These are phyloP conservation scores for Antedon mediterranea DNA, from an alignment of 53 echinoderm and acorn worm species.

Conservation along the genomic window DNA sequence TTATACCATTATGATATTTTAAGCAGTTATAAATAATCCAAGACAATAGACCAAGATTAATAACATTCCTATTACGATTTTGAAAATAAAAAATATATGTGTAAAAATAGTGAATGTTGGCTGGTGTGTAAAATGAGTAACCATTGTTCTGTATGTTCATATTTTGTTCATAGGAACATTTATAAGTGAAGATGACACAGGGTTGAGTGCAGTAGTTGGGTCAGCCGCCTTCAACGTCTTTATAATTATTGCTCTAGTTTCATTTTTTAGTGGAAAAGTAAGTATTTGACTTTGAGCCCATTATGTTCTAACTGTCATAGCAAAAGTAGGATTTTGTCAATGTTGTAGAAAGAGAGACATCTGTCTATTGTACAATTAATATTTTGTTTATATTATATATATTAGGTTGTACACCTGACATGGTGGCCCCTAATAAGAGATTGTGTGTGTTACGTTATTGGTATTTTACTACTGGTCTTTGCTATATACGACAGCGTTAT, in stretches of 20 bases:
- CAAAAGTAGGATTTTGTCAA: no score
- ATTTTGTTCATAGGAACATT: constrained; percentile 10
- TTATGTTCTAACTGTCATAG: neutral
- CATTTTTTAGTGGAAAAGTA: constrained; percentile 8
- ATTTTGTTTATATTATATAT: no score
- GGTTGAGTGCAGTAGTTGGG: constrained; percentile 22
- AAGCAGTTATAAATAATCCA: no score
- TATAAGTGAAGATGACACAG: constrained; percentile 18
- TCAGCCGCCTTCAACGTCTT: constrained; percentile 33
- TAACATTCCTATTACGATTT: no score
- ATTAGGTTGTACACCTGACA: constrained; percentile 12
- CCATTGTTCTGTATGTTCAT: neutral
- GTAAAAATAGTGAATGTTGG: no score
- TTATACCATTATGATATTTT: no score
- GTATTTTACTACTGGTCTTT: constrained; percentile 12
- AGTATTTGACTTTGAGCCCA: neutral
- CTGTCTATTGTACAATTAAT: no score
- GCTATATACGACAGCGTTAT: constrained; percentile 9
- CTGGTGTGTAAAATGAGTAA: no score
- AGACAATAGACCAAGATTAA: no score
- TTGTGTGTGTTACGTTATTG: constrained; percentile 21
- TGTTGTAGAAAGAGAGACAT: no score
- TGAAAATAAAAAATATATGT: no score
- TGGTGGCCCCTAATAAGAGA: constrained; percentile 19
- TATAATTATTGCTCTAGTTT: constrained; percentile 15